These are phyloP conservation scores for Dipodomys stephensi DNA, from an alignment of 2,113 vertebrate genomes.

Conservation along the genomic window DNA sequence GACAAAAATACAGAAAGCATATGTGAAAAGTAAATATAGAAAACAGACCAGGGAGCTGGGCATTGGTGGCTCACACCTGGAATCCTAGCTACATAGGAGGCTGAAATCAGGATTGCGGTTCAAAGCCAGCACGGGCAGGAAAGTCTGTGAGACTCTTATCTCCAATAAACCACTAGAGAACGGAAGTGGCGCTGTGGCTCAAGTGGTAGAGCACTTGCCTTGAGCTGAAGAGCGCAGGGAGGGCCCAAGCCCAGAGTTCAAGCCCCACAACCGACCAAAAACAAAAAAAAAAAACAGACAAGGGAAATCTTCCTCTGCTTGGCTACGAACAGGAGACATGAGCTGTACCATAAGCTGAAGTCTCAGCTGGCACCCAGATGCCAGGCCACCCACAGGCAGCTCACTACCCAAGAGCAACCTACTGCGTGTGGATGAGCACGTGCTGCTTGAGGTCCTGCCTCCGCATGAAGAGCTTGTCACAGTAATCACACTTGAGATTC, in stretches of 20 bases:
- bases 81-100: no score
- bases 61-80: no score
- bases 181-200: no score
- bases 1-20: not conserved
- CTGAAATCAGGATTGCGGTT: no score
- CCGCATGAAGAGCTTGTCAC: slow-evolving; percentile 95
- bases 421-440: slow-evolving; percentile 97
- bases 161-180: no score
- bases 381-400: not conserved
- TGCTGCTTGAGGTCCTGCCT: slow-evolving; percentile 98
- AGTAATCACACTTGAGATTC: slow-evolving; percentile 98
- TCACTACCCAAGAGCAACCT: slow-evolving; percentile 65
- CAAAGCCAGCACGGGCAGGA: no score
- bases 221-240: no score
- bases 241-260: no score
- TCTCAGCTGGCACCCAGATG: not conserved
- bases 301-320: not conserved
- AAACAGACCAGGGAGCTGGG: not conserved
- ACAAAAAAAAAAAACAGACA: not conserved
- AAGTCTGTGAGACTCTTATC: no score
- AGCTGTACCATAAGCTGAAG: accelerated
- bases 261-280: no score
- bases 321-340: not conserved
- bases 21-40: not conserved
- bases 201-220: no score